Base-by-base conservation (phyloP, 2,888 invertebrate species). In the Eristalinus sepulchralis region DNA sequence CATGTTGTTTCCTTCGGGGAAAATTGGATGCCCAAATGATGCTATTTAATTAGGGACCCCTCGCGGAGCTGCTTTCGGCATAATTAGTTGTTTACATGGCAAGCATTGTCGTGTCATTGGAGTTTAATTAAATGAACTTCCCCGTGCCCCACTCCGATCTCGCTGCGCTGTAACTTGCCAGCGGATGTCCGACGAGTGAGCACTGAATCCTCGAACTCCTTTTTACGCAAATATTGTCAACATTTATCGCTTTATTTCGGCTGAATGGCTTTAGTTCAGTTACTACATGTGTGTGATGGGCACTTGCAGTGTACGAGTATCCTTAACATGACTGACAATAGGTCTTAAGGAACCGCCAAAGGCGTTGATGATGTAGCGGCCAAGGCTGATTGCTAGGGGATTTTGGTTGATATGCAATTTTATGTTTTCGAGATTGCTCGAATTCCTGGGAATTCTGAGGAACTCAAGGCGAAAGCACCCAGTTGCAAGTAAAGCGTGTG, bases 11-110 rank as follows among this genome's bases (percentile, higher is more conserved):
- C 60, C 59, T 68, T 82, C 68, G 31, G 76, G 3, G n/a, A n/a
- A 76, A 62, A 80, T 60, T 36, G 36, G 63, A 80, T 81, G 57
- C 55, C 57, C 67, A 67, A 82, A 85, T 85, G 62, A 85, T 85
- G 85, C 72, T 77, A 77, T 85, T 77, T 82, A 82, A 72, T 72
- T 85, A 68, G 60, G 27, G 76, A 27, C 27, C 68, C 47, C 47
- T 6, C 2, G n/a, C 17, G 8, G 11, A 22, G 33, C 33, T 20
- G 20, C n/a, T 71, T 47, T 39, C 20, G 27, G 22, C 17, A 36
- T 71, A 71, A 71, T 71, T 71, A 71, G 59, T 17, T 60, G 39
- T 27, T 27, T 47, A 13, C 17, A 39, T 62, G 31, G 36, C 20
- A 55, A 20, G 20, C 24, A 24, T 47, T 47, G 47, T 47, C 47